Evolutionary conservation across 2,888 invertebrate genomes (phyloP).

Genomic region (Andrena marginata): DNA sequence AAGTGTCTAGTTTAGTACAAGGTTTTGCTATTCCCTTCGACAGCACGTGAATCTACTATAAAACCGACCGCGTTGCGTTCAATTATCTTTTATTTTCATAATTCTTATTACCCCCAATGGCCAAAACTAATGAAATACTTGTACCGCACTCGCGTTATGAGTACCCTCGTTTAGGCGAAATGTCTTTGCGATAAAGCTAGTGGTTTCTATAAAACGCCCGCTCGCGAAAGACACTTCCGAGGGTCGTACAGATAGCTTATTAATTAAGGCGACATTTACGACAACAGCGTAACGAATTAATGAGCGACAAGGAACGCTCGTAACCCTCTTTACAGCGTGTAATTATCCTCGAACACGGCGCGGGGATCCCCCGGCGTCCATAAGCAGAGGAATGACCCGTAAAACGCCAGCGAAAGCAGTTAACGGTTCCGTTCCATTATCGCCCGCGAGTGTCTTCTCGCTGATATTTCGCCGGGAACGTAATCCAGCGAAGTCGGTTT

Average conservation of each 20-base stretch:
- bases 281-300: constrained; percentile 42
- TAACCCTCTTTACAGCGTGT: constrained; percentile 40
- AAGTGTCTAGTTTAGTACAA: no score
- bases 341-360: constrained; percentile 24
- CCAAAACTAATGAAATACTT: background rate
- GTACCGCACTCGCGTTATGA: background rate
- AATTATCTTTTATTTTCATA: background rate
- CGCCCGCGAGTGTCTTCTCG: background rate
- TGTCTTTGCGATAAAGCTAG: background rate
- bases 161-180: background rate
- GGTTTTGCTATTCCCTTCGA: no score
- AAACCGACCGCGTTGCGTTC: no score
- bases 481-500: background rate
- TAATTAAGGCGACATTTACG: constrained; percentile 44
- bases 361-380: background rate
- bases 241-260: constrained; percentile 32
- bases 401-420: background rate
- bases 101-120: background rate
- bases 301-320: constrained; percentile 13
- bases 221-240: background rate
- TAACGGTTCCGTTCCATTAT: constrained; percentile 14
- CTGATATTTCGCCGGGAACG: background rate
- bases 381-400: background rate
- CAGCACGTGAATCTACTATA: no score
- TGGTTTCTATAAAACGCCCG: constrained; percentile 8